Conservation (phyloP, 2,113 vertebrate genomes). For the Anoura caudifer region DNA sequence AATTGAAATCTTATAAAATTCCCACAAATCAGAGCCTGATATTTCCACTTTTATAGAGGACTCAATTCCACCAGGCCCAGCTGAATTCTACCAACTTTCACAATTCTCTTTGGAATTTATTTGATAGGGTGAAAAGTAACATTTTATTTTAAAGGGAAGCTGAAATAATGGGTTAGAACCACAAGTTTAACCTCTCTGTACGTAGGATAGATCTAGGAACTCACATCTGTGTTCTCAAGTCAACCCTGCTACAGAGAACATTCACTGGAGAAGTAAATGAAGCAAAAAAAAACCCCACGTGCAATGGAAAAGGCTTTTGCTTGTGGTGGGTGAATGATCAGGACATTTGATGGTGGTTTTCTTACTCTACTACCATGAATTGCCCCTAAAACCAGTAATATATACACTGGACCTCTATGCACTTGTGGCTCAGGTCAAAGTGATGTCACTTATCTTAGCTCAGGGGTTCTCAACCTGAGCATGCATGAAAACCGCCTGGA, state of each 20-base stretch:
- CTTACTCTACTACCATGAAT: background rate
- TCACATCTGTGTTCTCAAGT: background rate
- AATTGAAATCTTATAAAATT: background rate
- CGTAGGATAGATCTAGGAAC: background rate
- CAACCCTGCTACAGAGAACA: background rate
- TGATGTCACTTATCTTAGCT: background rate
- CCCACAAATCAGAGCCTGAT: background rate
- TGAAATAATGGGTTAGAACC: background rate
- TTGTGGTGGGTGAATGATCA: background rate
- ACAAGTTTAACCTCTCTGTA: background rate
- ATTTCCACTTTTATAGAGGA: constrained; percentile 1
- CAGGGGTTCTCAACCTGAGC: background rate
- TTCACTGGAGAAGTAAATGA: background rate
- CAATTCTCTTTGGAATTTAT: background rate
- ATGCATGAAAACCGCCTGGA: background rate
- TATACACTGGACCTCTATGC: background rate
- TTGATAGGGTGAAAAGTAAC: background rate
- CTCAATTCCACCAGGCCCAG: background rate
- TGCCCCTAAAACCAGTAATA: background rate
- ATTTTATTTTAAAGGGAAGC: background rate
- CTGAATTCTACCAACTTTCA: background rate
- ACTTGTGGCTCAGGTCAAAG: background rate
- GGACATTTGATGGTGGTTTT: background rate
- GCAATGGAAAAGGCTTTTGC: background rate
- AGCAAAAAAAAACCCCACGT: background rate